Conservation (phyloP, 2,113 vertebrate genomes). For the Carettochelys insculpta region DNA sequence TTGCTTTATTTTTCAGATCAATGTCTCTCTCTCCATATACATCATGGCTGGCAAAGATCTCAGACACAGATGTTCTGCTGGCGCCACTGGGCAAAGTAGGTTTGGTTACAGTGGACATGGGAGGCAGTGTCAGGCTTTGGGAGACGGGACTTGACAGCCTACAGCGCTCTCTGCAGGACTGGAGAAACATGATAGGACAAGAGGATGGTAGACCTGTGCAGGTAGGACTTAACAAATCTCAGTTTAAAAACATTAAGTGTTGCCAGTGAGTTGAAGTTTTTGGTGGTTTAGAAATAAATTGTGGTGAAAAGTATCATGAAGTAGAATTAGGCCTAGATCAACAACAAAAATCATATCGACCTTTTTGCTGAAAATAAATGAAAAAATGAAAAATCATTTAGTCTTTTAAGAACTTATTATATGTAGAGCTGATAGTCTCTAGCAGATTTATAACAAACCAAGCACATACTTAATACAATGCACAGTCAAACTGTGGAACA, state of each 20-base stretch:
- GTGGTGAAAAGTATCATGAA: neutral
- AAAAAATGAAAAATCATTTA: neutral
- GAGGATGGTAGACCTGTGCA: constrained; percentile 86
- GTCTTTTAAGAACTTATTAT: neutral
- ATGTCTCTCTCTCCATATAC: constrained; percentile 87
- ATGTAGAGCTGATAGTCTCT: neutral
- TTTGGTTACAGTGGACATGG: constrained; percentile 92
- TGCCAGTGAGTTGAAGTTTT: neutral
- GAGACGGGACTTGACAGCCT: constrained; percentile 90
- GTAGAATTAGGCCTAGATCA: neutral
- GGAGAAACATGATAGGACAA: constrained; percentile 94
- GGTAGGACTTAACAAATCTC: constrained; percentile 73
- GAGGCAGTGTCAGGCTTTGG: constrained; percentile 89
- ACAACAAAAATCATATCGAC: neutral
- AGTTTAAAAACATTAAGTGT: neutral
- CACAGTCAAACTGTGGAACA: neutral
- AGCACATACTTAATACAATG: neutral
- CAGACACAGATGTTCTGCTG: constrained; percentile 86
- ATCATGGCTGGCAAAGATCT: constrained; percentile 90
- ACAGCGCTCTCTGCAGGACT: constrained; percentile 90
- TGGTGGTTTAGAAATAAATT: neutral
- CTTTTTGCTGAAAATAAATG: neutral
- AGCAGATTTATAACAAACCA: neutral
- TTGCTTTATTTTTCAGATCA: constrained; percentile 75
- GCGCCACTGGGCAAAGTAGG: constrained; percentile 82